These are phyloP conservation scores for Hoplodrina blanda DNA, from an alignment of 2,888 invertebrate species.

Conservation along the genomic window DNA sequence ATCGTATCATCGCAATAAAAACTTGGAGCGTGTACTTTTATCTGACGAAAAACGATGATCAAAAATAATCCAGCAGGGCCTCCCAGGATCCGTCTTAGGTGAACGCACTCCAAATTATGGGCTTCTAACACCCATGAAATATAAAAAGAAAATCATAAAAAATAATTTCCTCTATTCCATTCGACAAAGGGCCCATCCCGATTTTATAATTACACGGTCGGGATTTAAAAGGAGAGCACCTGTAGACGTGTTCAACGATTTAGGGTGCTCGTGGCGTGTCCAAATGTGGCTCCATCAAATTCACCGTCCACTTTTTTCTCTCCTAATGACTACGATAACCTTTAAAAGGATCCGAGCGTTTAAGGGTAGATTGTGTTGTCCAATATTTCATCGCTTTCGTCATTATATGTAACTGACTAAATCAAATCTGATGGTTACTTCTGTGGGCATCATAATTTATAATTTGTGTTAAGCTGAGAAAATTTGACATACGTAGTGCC, in stretches of 20 bases:
- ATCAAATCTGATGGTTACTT: not conserved
- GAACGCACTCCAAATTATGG: slow-evolving; percentile 56
- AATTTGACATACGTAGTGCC: no score
- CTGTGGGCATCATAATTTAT: not conserved
- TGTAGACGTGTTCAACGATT: slow-evolving; percentile 48
- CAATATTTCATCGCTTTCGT: slow-evolving; percentile 9
- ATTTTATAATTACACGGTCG: slow-evolving; percentile 63
- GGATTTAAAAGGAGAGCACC: slow-evolving; percentile 53
- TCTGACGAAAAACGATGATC: slow-evolving; percentile 8
- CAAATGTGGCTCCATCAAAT: slow-evolving; percentile 54
- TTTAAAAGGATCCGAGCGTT: slow-evolving; percentile 57
- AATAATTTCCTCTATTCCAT: slow-evolving; percentile 49
- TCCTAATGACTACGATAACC: slow-evolving; percentile 55
- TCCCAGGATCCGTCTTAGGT: slow-evolving; percentile 41
- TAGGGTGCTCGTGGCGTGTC: slow-evolving; percentile 56
- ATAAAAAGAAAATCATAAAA: slow-evolving; percentile 61
- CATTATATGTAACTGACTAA: no score
- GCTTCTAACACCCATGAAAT: slow-evolving; percentile 56
- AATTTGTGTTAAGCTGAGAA: no score
- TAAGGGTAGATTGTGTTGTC: slow-evolving; percentile 53
- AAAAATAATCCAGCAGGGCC: slow-evolving; percentile 24
- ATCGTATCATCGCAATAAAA: slow-evolving; percentile 20
- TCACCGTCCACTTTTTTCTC: slow-evolving; percentile 52
- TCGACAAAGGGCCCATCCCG: slow-evolving; percentile 51
- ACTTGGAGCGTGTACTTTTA: not conserved